phyloP scores from a whole-genome alignment of 2,797 vertebrate species.

The Acipenser oxyrinchus region DNA sequence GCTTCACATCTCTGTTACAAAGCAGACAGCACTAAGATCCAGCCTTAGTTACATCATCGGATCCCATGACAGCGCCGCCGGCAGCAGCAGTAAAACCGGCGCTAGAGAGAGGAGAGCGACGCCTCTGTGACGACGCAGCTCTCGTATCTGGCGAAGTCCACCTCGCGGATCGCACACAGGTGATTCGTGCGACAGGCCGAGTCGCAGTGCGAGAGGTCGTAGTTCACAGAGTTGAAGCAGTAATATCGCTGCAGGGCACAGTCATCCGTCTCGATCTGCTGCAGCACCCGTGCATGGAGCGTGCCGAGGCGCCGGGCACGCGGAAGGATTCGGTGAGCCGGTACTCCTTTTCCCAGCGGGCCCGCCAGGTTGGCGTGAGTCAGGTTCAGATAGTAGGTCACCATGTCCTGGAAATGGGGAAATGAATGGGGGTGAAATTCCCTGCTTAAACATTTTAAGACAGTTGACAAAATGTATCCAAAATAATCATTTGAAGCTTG shows the following conservation, averaged over 20 bases:
- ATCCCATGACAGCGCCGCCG: slow-evolving; percentile 29
- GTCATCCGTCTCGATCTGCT: slow-evolving; percentile 43
- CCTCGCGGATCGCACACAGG: slow-evolving; percentile 75
- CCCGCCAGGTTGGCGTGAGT: slow-evolving; percentile 59
- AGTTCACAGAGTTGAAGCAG: slow-evolving; percentile 78
- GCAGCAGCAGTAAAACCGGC: slow-evolving; percentile 13
- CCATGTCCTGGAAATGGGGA: slow-evolving; percentile 63
- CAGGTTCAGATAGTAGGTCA: slow-evolving; percentile 86
- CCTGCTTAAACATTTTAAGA: slow-evolving; percentile 6
- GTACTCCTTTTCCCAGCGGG: slow-evolving; percentile 83
- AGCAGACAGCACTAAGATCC: neutral
- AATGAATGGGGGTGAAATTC: neutral
- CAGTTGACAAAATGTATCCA: neutral
- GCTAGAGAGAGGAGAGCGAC: slow-evolving; percentile 15
- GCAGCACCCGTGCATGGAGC: slow-evolving; percentile 71
- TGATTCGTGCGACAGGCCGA: slow-evolving; percentile 66
- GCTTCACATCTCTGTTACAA: neutral
- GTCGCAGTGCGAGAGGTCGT: slow-evolving; percentile 62
- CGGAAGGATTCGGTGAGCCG: slow-evolving; percentile 72
- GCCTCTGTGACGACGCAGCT: slow-evolving; percentile 55
- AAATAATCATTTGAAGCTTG: neutral
- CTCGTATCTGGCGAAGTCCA: slow-evolving; percentile 63
- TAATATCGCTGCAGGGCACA: slow-evolving; percentile 75
- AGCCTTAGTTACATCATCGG: neutral
- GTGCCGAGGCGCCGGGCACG: slow-evolving; percentile 59